phyloP scores from a whole-genome alignment of 2,888 invertebrate genomes.

The Sussaba pulchella region DNA sequence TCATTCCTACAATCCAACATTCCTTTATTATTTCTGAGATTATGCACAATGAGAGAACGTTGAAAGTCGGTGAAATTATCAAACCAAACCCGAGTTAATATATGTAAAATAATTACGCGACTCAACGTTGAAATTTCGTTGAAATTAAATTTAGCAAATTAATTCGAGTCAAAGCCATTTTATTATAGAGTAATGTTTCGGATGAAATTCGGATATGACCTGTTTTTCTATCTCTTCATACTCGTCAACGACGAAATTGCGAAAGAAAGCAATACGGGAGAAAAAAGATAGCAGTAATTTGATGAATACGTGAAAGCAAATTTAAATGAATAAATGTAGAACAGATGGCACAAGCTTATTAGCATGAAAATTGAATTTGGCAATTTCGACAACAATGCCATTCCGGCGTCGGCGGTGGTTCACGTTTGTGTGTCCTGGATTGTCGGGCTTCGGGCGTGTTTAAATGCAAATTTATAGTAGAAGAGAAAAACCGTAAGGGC shows the following conservation, averaged over 20 bases:
- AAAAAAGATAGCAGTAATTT: neutral
- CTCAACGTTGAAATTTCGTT: too few species aligned
- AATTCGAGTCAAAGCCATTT: too few species aligned
- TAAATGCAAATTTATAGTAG: conserved; percentile 81
- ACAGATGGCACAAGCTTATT: conserved; percentile 64
- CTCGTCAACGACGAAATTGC: neutral
- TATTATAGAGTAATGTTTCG: too few species aligned
- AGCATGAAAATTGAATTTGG: conserved; percentile 78
- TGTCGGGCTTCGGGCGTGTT: conserved; percentile 59
- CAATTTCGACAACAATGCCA: conserved; percentile 79
- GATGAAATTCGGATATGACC: too few species aligned
- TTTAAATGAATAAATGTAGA: neutral
- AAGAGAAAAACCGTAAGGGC: conserved; percentile 82
- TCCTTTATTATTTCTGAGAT: too few species aligned
- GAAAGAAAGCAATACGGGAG: too few species aligned
- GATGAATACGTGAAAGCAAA: neutral
- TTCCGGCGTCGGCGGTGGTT: conserved; percentile 76
- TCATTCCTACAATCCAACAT: neutral
- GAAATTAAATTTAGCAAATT: too few species aligned
- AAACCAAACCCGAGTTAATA: too few species aligned
- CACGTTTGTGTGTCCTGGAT: conserved; percentile 6
- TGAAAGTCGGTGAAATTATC: too few species aligned
- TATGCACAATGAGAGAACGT: too few species aligned
- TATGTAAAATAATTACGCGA: too few species aligned
- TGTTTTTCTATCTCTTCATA: too few species aligned